These are phyloP conservation scores for Drosophila erecta DNA, from an alignment of 1,140 invertebrate species.

Conservation along the genomic window DNA sequence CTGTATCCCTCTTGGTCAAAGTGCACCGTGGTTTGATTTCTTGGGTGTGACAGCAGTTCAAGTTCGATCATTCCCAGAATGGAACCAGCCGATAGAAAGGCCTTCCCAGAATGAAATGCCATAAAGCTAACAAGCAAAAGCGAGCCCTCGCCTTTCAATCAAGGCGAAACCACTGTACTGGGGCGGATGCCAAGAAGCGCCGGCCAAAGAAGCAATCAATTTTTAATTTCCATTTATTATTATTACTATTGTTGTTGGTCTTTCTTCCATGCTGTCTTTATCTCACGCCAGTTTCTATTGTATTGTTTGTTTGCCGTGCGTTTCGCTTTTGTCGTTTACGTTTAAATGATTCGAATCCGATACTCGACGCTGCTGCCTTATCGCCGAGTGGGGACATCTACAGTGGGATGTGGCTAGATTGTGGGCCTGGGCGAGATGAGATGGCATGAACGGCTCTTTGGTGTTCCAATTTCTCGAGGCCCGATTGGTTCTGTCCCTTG, in stretches of 20 bases:
- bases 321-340: conserved; percentile 40
- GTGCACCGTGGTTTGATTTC: conserved; percentile 10
- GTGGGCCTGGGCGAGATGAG: background rate
- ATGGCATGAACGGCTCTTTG: conserved; percentile 40
- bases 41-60: conserved; percentile 1
- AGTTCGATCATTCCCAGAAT: conserved; percentile 21
- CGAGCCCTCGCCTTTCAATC: conserved; percentile 24
- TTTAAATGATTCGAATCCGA: conserved; percentile 37
- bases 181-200: conserved; percentile 57
- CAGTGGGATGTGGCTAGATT: conserved; percentile 21
- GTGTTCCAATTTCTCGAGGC: conserved; percentile 47
- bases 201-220: conserved; percentile 72
- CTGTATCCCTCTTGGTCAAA: conserved; percentile 9
- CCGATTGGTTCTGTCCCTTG: conserved; percentile 49
- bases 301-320: conserved; percentile 52
- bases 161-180: conserved; percentile 42
- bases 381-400: conserved; percentile 14
- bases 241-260: conserved; percentile 47
- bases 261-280: conserved; percentile 24
- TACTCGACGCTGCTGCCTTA: conserved; percentile 31
- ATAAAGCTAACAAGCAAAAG: conserved; percentile 1
- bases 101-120: conserved; percentile 16
- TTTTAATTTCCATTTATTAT: conserved; percentile 69
- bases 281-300: conserved; percentile 54
- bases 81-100: background rate